Evolutionary conservation across 2,888 invertebrate genomes (phyloP).

Genomic region (Augochlorella aurata): DNA sequence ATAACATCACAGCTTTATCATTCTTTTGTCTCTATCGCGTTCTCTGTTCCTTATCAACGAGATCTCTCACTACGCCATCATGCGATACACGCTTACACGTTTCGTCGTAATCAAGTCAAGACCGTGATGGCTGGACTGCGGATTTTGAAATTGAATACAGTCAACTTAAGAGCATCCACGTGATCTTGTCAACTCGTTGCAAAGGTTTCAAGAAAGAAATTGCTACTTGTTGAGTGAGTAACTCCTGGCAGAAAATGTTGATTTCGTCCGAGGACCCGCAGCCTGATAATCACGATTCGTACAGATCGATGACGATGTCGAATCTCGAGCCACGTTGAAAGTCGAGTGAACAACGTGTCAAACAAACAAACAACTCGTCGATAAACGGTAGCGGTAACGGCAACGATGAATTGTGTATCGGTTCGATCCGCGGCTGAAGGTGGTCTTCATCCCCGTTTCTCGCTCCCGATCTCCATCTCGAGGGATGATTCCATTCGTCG

Average conservation of each 20-base stretch:
- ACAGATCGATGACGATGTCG: conserved; percentile 28
- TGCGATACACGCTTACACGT: not conserved
- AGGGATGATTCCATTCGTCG: no score
- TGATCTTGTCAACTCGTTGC: no score
- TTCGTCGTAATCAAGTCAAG: not conserved
- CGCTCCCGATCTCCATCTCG: not conserved
- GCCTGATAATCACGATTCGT: conserved; percentile 18
- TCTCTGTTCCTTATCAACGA: conserved; percentile 1
- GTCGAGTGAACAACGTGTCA: conserved; percentile 15
- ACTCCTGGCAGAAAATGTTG: not conserved
- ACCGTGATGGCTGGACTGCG: not conserved
- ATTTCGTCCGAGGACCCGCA: not conserved
- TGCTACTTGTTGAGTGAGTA: not conserved
- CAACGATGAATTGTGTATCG: conserved; percentile 19
- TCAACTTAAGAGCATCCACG: no score
- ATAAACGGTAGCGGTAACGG: conserved; percentile 23
- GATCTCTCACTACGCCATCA: not conserved
- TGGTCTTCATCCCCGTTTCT: no score
- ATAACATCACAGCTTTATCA: conserved; percentile 60
- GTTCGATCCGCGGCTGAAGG: conserved; percentile 15
- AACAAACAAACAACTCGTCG: conserved; percentile 27
- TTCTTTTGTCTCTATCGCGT: conserved; percentile 18
- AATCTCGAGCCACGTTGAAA: conserved; percentile 21
- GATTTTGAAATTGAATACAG: not conserved
- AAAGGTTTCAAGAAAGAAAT: no score